Conservation (phyloP, 2,888 invertebrate genomes). For the Amaurobius ferox region DNA sequence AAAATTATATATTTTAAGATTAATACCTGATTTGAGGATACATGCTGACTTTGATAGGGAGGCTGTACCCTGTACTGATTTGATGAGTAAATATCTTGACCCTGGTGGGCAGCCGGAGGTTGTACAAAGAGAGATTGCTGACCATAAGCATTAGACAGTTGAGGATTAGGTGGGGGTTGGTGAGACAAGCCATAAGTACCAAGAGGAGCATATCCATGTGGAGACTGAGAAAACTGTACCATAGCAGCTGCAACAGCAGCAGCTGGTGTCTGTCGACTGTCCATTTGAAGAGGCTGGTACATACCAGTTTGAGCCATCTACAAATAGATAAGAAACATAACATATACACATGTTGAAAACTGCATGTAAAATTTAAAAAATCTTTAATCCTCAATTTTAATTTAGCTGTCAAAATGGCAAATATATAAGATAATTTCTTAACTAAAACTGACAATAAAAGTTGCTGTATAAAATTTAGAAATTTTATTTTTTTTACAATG, state of each 20-base stretch:
- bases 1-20: no score
- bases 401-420: no score
- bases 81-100: constrained; percentile 85
- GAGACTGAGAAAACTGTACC: constrained; percentile 71
- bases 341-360: not conserved
- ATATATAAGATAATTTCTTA: no score
- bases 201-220: constrained; percentile 71
- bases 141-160: constrained; percentile 77
- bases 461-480: no score
- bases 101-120: constrained; percentile 79
- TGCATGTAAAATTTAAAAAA: no score
- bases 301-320: constrained; percentile 84
- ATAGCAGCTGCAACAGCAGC: constrained; percentile 70
- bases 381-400: no score
- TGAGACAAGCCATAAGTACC: constrained; percentile 71
- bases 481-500: no score
- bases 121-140: constrained; percentile 80
- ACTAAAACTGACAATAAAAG: no score
- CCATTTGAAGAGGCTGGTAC: constrained; percentile 81
- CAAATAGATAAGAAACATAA: not conserved
- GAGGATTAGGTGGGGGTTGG: constrained; percentile 75
- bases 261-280: constrained; percentile 60
- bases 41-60: constrained; percentile 88
- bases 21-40: constrained; percentile 82
- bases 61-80: constrained; percentile 81